Evolutionary conservation across 2,113 vertebrate species (phyloP).

Genomic region (Acrocephalus kingi): DNA sequence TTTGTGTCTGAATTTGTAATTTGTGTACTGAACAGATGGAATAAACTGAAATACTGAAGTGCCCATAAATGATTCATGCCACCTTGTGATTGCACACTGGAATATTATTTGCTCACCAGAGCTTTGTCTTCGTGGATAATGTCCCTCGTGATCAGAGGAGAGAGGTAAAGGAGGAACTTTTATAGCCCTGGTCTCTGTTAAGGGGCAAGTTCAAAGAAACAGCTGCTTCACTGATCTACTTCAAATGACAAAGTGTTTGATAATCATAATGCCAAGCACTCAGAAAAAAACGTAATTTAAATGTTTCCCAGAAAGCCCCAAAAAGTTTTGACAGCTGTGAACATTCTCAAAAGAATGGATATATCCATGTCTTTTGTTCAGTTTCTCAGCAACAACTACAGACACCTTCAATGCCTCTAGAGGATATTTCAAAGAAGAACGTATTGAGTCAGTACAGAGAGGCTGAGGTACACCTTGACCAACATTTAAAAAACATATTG

Average conservation of each 20-base stretch:
- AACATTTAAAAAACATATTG: neutral
- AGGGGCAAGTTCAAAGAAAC: neutral
- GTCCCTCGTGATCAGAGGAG: neutral
- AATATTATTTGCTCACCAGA: neutral
- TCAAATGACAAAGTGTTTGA: neutral
- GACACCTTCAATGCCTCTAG: neutral
- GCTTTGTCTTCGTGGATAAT: neutral
- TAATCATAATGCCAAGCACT: neutral
- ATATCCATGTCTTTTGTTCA: neutral
- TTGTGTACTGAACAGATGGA: slow-evolving; percentile 22
- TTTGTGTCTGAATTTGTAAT: slow-evolving; percentile 14
- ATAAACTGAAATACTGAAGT: neutral
- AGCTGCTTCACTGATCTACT: neutral
- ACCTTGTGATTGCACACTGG: neutral
- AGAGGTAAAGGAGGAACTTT: neutral
- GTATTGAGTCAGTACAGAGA: neutral
- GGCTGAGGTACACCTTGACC: neutral
- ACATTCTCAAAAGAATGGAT: neutral
- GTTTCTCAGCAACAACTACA: neutral
- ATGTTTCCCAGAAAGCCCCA: neutral
- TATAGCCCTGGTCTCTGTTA: neutral
- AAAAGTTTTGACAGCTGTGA: neutral
- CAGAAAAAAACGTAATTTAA: neutral
- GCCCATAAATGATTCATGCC: neutral
- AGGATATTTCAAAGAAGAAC: neutral